phyloP scores from a whole-genome alignment of 2,888 invertebrate genomes.

The Geophilus truncorum region DNA sequence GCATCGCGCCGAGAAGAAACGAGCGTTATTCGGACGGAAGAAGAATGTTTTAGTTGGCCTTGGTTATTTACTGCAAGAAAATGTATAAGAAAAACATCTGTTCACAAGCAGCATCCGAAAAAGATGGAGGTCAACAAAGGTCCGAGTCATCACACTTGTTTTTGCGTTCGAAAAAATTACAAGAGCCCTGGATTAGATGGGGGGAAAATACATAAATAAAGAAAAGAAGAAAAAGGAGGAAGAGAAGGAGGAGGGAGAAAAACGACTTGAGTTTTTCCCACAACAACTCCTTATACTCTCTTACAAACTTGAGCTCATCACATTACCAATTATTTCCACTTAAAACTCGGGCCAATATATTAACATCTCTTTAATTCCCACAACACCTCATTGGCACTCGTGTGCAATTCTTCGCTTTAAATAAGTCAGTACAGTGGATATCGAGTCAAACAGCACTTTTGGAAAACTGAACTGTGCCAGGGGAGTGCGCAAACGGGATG shows the following conservation, averaged over 20 bases:
- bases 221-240: not conserved
- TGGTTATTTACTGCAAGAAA: not conserved
- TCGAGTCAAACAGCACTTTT: constrained; percentile 12
- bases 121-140: not conserved
- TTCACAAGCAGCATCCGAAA: constrained; percentile 8
- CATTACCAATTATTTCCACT: constrained; percentile 17
- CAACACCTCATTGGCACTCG: constrained; percentile 14
- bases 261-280: not conserved
- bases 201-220: too few relatives aligned
- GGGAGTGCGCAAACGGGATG: not conserved
- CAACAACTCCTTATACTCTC: not conserved
- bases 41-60: not conserved
- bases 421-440: constrained; percentile 12
- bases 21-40: not conserved
- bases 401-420: constrained; percentile 6
- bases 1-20: not conserved
- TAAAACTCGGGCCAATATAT: not conserved
- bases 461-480: not conserved
- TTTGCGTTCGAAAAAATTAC: not conserved
- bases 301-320: not conserved
- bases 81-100: constrained; percentile 7
- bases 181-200: too few relatives aligned
- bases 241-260: not conserved
- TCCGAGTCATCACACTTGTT: not conserved
- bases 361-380: constrained; percentile 7